Percentiles rank a stretch among this genome's conserved stretches.
phyloP scores from a whole-genome alignment of 2,888 invertebrate species.

The Brachyopa scutellaris region DNA sequence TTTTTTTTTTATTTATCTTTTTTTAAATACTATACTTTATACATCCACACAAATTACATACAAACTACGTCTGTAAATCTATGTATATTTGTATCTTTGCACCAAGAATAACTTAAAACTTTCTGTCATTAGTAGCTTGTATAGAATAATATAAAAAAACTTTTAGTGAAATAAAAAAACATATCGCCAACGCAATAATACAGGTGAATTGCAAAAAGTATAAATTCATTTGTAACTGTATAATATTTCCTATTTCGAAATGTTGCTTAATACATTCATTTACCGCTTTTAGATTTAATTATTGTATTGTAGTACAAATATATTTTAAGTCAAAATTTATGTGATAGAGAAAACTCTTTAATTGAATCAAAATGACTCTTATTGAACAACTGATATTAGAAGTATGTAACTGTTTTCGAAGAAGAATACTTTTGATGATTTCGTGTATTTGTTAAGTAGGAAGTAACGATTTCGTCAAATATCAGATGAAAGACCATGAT shows the following conservation, averaged over 20 bases:
- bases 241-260: constrained; percentile 5
- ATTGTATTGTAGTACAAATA: not conserved
- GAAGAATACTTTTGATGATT: too few relatives aligned
- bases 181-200: constrained; percentile 12
- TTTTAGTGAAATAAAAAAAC: too few relatives aligned
- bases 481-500: too few relatives aligned
- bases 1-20: constrained; percentile 41
- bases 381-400: too few relatives aligned
- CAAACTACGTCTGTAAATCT: constrained; percentile 3
- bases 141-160: not conserved
- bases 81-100: constrained; percentile 6
- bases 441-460: too few relatives aligned
- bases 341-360: too few relatives aligned
- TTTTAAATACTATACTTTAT: constrained; percentile 10
- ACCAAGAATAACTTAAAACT: constrained; percentile 17
- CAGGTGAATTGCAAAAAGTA: not conserved
- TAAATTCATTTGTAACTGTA: not conserved
- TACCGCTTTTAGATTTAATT: constrained; percentile 20
- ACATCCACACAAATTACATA: constrained; percentile 13
- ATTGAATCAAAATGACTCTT: too few relatives aligned
- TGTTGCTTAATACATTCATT: constrained; percentile 24
- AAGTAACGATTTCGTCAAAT: too few relatives aligned
- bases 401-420: too few relatives aligned
- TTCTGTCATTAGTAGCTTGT: too few relatives aligned
- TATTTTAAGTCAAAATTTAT: too few relatives aligned